Conservation (phyloP, 2,888 invertebrate genomes). For the Bembecia ichneumoniformis region DNA sequence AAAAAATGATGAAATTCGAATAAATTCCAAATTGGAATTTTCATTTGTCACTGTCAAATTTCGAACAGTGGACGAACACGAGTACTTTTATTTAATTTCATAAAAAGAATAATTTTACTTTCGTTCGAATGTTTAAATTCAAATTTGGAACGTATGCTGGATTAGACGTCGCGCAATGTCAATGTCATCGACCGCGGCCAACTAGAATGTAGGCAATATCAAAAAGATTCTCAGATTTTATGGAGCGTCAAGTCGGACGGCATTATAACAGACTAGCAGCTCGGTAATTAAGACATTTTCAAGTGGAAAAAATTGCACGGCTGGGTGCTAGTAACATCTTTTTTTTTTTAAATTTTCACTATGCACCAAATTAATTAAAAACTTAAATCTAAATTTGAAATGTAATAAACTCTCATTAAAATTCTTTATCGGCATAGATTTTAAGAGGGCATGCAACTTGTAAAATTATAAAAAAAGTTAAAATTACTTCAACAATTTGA, state of each 20-base stretch:
- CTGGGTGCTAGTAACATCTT: conserved; percentile 37
- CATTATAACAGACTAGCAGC: conserved; percentile 6
- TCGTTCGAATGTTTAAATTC: neutral
- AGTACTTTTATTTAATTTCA: too few species aligned
- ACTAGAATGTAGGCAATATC: conserved; percentile 36
- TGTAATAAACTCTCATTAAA: conserved; percentile 5
- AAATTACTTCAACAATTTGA: too few species aligned
- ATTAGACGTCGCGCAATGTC: conserved; percentile 7
- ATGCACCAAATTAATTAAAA: conserved; percentile 4
- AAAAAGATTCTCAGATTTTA: conserved; percentile 54
- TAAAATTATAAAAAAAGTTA: too few species aligned
- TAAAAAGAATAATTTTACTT: too few species aligned
- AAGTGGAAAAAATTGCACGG: conserved; percentile 39
- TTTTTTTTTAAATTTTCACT: conserved; percentile 5
- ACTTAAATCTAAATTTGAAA: conserved; percentile 5
- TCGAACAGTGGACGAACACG: too few species aligned
- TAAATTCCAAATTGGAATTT: too few species aligned
- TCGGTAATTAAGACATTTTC: conserved; percentile 53
- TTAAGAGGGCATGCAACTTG: too few species aligned
- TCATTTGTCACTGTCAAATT: too few species aligned
- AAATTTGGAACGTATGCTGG: neutral
- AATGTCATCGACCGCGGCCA: conserved; percentile 42
- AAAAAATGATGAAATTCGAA: too few species aligned
- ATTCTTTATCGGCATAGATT: neutral
- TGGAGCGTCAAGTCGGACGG: conserved; percentile 54